Evolutionary conservation across 2,797 vertebrate genomes (phyloP), one percentile per base, ranked within the genome.

Genomic region (Smutsia temminckii): DNA sequence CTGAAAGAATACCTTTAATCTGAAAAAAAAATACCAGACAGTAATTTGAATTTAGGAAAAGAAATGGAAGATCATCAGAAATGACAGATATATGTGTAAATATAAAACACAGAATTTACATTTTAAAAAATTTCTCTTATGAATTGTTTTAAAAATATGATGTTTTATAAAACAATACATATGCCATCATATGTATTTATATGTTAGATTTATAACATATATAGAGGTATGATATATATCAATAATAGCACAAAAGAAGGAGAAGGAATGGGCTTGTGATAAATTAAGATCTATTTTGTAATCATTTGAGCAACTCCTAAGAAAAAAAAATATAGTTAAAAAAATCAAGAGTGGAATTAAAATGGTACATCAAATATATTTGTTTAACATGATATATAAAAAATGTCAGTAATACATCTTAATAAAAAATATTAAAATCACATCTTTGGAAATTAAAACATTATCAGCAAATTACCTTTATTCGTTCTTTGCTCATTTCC

Each of bases 391-490:
- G 66, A 53, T 16, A 49, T 29, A 14, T 3, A 69, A 89, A 79
- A 77, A 92, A 51, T 42, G 16, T 20, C n/a, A 34, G 18, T 64
- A 40, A 75, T 59, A 25, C 23, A 4, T 13, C 8, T 59, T 7
- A 69, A 74, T 85, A 68, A 72, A 87, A 64, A 83, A 86, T 75
- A 90, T 17, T 42, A 71, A 92, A 61, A 37, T 23, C 3, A 49
- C 18, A 6, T 84, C 10, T 83, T 78, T 69, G 17, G 20, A 89
- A 94, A 91, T 94, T 37, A 91, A 93, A 87, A 51, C 34, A 63
- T 4, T 46, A 59, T 40, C 40, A 80, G 7, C 46, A 86, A 89
- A 71, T 71, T 20, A 49, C 27, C 27, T 88, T 83, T 79, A 80
- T 91, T 71, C 0, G 13, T 71, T 92, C 87, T 69, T 79, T 13